These are phyloP conservation scores for Cyprinodon diabolis DNA, from an alignment of 2,797 vertebrate genomes.

Conservation along the genomic window DNA sequence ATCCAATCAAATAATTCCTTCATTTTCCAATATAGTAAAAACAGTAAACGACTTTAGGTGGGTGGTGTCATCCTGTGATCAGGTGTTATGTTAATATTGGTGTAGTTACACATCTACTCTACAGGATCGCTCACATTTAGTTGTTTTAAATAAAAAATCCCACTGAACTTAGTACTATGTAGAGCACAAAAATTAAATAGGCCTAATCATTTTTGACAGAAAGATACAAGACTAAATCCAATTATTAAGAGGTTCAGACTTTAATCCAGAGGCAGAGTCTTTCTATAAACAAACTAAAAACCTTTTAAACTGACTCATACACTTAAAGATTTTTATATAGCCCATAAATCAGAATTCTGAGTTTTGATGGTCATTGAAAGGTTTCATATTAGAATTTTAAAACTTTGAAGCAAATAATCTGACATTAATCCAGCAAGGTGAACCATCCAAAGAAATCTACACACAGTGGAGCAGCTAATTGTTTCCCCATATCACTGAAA, in stretches of 20 bases:
- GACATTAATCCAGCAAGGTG: neutral
- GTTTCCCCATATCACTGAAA: constrained; percentile 12
- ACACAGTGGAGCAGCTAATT: constrained; percentile 2
- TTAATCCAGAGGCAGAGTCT: constrained; percentile 52
- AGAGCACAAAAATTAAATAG: constrained; percentile 33
- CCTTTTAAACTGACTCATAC: neutral
- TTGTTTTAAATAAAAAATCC: constrained; percentile 42
- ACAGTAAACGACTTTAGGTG: neutral
- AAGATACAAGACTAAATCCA: constrained; percentile 65
- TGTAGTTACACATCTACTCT: constrained; percentile 1
- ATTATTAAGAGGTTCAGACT: constrained; percentile 52
- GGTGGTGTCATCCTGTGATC: neutral
- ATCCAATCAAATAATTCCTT: neutral
- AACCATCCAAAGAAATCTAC: constrained; percentile 3
- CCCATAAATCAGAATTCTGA: neutral
- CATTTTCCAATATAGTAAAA: neutral
- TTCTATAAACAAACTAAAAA: constrained; percentile 29
- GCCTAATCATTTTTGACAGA: constrained; percentile 67
- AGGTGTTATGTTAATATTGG: constrained; percentile 6
- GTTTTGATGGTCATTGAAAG: neutral
- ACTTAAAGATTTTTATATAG: neutral
- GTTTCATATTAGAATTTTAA: neutral
- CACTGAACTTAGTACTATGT: constrained; percentile 15
- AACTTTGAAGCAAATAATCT: neutral
- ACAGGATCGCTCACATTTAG: constrained; percentile 16